phyloP scores from a whole-genome alignment of 2,888 invertebrate species.

The Drosophila ezoana region DNA sequence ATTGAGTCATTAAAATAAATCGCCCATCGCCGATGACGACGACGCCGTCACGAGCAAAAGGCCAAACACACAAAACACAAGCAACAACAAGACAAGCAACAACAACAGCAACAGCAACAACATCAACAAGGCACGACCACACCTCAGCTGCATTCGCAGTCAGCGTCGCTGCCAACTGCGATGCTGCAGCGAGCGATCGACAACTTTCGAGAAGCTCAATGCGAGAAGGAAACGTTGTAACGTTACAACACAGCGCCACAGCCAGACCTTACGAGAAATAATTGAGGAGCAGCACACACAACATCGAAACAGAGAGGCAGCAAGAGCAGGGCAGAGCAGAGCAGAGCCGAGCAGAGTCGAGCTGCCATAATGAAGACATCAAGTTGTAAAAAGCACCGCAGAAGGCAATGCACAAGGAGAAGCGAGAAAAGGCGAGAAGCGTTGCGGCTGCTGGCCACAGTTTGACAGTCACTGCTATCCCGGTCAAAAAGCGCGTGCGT shows the following conservation, averaged over 20 bases:
- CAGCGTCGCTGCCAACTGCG: constrained; percentile 29
- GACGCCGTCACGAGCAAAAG: constrained; percentile 69
- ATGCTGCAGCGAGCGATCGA: constrained; percentile 42
- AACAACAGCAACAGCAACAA: constrained; percentile 9
- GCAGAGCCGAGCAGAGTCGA: not conserved
- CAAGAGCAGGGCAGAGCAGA: constrained; percentile 22
- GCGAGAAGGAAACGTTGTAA: constrained; percentile 52
- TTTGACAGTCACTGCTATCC: constrained; percentile 44
- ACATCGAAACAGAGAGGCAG: constrained; percentile 27
- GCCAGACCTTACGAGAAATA: constrained; percentile 66
- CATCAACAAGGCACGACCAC: constrained; percentile 54
- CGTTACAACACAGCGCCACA: constrained; percentile 37
- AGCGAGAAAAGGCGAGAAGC: constrained; percentile 26
- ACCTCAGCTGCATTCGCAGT: constrained; percentile 46
- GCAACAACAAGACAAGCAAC: constrained; percentile 18
- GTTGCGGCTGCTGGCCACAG: constrained; percentile 40
- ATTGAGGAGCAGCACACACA: constrained; percentile 67
- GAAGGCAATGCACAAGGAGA: constrained; percentile 40
- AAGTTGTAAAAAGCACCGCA: constrained; percentile 77
- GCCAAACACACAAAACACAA: constrained; percentile 35
- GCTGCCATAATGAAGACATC: constrained; percentile 78
- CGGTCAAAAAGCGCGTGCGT: constrained; percentile 63
- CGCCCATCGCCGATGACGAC: constrained; percentile 65
- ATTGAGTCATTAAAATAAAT: constrained; percentile 84
- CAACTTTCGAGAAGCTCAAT: constrained; percentile 66